Base-by-base conservation (phyloP, 2,888 invertebrate genomes). In the Agonum fuliginosum region DNA sequence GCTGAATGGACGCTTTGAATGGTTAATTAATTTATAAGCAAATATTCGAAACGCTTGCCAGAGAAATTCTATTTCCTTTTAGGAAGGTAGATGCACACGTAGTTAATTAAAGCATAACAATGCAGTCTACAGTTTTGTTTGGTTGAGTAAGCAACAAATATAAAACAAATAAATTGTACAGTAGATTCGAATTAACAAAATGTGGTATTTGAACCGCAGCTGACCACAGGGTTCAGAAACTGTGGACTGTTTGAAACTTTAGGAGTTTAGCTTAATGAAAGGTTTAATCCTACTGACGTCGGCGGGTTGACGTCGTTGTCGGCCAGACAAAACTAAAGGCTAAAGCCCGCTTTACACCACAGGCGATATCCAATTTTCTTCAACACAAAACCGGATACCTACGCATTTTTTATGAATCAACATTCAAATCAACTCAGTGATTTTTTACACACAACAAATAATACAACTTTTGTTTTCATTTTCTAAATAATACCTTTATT, bases 261-360 rank as follows among this genome's bases (percentile, higher is more conserved):
- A 8, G 54, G 54, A 30, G 30, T 62, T 27, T 62, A 62, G 34
- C 58, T 17, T 62, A 62, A 62, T 62, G 58, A 30, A 62, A 62
- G 58, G 58, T 14, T 62, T 62, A 62, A 62, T 62, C 58, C 58
- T 30, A 17, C 17, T 46, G 12, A 3, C 10, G 46, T 17, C 46
- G 30, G n/a, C n/a, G n/a, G n/a, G n/a, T n/a, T 24, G n/a, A 2
- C 51, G 46, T 48, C 46, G 14, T n/a, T n/a, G n/a, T n/a, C n/a
- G n/a, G n/a, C n/a, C n/a, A n/a, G n/a, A n/a, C n/a, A n/a, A n/a
- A n/a, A n/a, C n/a, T n/a, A n/a, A n/a, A n/a, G n/a, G n/a, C n/a
- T n/a, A n/a, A n/a, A n/a, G n/a, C n/a, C n/a, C n/a, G n/a, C n/a
- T n/a, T n/a, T n/a, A n/a, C n/a, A n/a, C n/a, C n/a, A n/a, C n/a